Evolutionary conservation across 2,113 vertebrate genomes (phyloP), one percentile per base, ranked within the genome.

Genomic region (Amia ocellicauda): DNA sequence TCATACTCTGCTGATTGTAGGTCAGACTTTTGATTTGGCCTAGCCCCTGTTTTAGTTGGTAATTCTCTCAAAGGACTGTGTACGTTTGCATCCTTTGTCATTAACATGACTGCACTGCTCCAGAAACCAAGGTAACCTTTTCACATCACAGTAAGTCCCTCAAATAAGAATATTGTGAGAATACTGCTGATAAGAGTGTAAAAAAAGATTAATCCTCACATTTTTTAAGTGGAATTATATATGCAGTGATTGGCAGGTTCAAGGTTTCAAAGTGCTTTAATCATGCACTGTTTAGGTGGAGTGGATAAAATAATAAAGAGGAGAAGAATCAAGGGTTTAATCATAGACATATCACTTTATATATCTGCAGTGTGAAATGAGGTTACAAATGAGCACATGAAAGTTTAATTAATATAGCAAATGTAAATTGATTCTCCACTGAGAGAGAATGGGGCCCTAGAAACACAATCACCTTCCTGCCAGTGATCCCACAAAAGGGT

Each of bases 311-410:
- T 40, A 58, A 40, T 51, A 42, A 66, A 66, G 43, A 36, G 63
- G 55, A 49, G 28, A 45, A 28, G 42, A 58, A 43, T 51, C 63
- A 66, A 50, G 55, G 20, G 28, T 17, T 66, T 66, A 66, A 66
- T 58, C 63, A 66, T 26, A n/a, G 19, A 14, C 28, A 66, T 51
- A 43, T 50, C 45, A 23, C 13, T 58, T 58, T 49, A 58, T 66
- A 65, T 65, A 43, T 51, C 58, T 66, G 43, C 50, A 40, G 58
- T 66, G 50, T 65, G 27, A 51, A 28, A 51, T 40, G 63, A 58
- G 55, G 55, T 50, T 36, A 26, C 58, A 58, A 50, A n/a, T 58
- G 63, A 41, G 55, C 45, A 36, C 55, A 41, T n/a, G 28, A 50
- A 51, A 31, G 43, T 40, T 31, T 66, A 36, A 36, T 36, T 36